Evolutionary conservation across 2,113 vertebrate genomes (phyloP), one percentile per base, ranked within the genome.

Genomic region (Machaerirhynchus nigripectus): DNA sequence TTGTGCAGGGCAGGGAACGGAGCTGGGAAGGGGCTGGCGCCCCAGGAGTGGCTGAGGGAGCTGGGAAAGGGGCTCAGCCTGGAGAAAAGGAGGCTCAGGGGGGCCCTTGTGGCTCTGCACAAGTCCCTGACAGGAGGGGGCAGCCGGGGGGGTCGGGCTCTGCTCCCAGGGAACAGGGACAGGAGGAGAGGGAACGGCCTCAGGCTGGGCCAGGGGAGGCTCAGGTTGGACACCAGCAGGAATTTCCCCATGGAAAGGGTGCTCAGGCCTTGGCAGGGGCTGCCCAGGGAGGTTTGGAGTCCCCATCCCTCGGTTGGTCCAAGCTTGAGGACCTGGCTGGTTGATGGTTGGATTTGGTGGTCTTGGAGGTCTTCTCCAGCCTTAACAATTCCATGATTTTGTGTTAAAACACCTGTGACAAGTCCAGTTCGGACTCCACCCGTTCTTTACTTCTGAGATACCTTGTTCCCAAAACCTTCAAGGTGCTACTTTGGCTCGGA

Each of bases 161-260:
- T 85, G 30, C 24, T 42, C 3, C 5, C 71, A 59, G 53, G 71
- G 37, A 21, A 68, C 57, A 88, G 76, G 42, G 68, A 57, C 59
- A 57, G 68, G 67, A 88, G 35, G 1, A 50, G 59, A 81, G 59
- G 68, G 44, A 57, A 50, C 0, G 1, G 59, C 35, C 57, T 4
- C 67, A 44, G 60, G 15, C 3, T 65, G 35, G 4, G 5, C 15
- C 50, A 37, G 16, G 10, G 33, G 1, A 50, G n/a, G 12, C 0
- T 0, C 1, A 24, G 39, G 1, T 0, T 15, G 49, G 20, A 71
- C 40, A 31, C 22, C 2, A 3, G 7, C 30, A 42, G 21, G 21
- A 24, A 26, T 44, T 2, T 2, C 39, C 39, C n/a, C 3, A 1
- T 57, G 37, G 40, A 4, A 37, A 28, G 23, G 59, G 1, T 24